These are phyloP conservation scores for Cheilosia scutellata DNA, from an alignment of 2,888 invertebrate species.

Conservation along the genomic window DNA sequence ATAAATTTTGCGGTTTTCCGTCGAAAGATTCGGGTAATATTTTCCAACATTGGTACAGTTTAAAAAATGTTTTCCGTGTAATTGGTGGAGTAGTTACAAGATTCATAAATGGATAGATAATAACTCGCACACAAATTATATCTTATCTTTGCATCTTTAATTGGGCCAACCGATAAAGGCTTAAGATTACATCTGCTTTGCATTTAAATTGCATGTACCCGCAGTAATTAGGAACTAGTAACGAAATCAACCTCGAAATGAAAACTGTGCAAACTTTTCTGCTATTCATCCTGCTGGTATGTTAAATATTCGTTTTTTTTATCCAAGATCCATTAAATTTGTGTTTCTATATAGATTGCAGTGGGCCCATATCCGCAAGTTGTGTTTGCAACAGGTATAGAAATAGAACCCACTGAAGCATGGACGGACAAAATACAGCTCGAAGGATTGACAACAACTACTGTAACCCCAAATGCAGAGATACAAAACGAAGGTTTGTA, in stretches of 20 bases:
- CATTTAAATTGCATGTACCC: constrained; percentile 57
- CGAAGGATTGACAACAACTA: not conserved
- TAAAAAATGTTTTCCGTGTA: constrained; percentile 19
- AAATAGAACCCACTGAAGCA: not conserved
- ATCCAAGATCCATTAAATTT: not conserved
- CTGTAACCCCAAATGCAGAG: not conserved
- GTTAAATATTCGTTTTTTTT: not conserved
- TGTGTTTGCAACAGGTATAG: not conserved
- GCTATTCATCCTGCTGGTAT: constrained; percentile 47
- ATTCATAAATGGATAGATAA: not conserved
- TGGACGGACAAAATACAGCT: not conserved
- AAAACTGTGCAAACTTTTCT: constrained; percentile 51
- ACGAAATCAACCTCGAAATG: constrained; percentile 75
- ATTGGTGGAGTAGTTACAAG: not conserved
- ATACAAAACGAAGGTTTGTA: not conserved
- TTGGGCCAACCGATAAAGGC: constrained; percentile 39
- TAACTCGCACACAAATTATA: constrained; percentile 11
- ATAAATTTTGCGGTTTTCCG: too few species aligned
- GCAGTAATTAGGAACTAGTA: constrained; percentile 45
- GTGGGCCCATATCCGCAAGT: constrained; percentile 20
- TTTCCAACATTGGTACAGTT: not conserved
- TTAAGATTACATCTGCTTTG: not conserved
- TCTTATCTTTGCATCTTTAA: constrained; percentile 60
- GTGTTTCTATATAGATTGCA: constrained; percentile 34
- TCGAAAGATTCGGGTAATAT: not conserved